Evolutionary conservation across 2,888 invertebrate genomes (phyloP).

Genomic region (Sminthurides aquaticus): DNA sequence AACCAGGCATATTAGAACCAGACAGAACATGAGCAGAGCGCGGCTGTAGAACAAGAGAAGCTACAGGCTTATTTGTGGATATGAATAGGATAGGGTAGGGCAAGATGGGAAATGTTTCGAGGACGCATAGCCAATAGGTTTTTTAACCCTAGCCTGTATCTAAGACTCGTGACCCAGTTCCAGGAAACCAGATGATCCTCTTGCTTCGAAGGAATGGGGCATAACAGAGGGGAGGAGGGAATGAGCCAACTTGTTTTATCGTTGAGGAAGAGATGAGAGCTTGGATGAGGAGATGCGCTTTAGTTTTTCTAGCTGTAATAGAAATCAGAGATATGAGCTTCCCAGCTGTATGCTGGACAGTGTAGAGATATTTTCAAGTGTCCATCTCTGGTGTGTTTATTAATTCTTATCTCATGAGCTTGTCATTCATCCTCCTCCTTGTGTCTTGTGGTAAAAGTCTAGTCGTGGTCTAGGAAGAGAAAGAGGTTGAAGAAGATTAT

Average conservation of each 20-base stretch:
- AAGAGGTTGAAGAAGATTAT: not conserved
- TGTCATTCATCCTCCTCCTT: not conserved
- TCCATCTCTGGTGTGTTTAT: no score
- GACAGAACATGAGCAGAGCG: no score
- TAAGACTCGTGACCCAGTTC: slow-evolving; percentile 1
- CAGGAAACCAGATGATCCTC: not conserved
- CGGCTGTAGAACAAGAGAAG: no score
- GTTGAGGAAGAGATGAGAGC: not conserved
- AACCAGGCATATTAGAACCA: no score
- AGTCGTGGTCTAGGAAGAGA: not conserved
- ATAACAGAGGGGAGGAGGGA: no score
- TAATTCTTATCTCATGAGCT: not conserved
- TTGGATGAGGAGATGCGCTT: not conserved
- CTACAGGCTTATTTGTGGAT: no score
- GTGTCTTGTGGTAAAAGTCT: not conserved
- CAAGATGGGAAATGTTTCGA: not conserved
- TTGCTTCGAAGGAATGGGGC: not conserved
- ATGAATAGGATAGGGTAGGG: not conserved
- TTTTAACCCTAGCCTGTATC: not conserved
- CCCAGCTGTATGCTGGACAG: not conserved
- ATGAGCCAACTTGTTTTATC: not conserved
- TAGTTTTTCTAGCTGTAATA: no score
- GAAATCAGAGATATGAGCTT: no score
- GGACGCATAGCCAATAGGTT: not conserved
- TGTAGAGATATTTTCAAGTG: not conserved